phyloP scores from a whole-genome alignment of 2,113 vertebrate species.

The Chinchilla lanigera region DNA sequence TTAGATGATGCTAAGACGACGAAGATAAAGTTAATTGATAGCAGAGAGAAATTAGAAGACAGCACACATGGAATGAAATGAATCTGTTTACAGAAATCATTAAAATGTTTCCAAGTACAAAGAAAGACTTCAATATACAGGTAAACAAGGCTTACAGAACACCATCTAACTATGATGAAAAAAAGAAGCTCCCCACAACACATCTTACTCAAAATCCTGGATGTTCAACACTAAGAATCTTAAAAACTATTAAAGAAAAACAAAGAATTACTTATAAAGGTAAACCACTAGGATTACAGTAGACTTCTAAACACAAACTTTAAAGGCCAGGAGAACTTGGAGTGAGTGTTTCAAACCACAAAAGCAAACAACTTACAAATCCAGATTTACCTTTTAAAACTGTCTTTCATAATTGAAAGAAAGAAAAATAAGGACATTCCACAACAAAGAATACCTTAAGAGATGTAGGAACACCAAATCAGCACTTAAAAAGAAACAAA shows the following conservation, averaged over 20 bases:
- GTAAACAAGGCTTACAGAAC: neutral
- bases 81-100: neutral
- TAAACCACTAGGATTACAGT: neutral
- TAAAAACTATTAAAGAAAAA: neutral
- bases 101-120: neutral
- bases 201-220: neutral
- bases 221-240: neutral
- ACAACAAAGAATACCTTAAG: neutral
- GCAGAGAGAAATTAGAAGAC: neutral
- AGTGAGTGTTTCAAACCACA: neutral
- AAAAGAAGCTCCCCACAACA: neutral
- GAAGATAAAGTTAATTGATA: neutral
- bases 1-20: neutral
- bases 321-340: neutral
- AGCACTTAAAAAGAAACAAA: neutral
- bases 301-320: neutral
- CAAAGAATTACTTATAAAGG: neutral
- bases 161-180: neutral
- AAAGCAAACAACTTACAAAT: neutral
- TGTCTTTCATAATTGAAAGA: neutral
- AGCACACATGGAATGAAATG: neutral
- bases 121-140: neutral
- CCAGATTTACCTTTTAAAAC: neutral
- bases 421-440: neutral
- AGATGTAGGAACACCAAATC: neutral